Base-by-base conservation (phyloP, 2,888 invertebrate genomes). In the Tetanocera ferruginea region DNA sequence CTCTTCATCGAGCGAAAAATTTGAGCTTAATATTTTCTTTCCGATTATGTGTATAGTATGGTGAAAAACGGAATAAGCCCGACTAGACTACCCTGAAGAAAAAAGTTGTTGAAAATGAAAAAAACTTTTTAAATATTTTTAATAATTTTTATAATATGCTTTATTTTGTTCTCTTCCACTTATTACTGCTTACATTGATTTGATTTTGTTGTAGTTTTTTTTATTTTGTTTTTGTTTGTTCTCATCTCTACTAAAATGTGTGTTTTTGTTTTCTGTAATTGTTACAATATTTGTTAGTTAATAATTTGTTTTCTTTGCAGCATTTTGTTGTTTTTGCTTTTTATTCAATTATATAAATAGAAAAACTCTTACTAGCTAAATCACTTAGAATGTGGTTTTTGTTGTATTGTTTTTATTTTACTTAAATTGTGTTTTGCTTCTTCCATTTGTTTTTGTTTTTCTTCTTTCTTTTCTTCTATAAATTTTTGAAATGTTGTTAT, bases 221-320 rank as follows among this genome's bases (percentile, higher is more conserved):
- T 34, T 19, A 69, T 11, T 23, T 55, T 17, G 34, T 34, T 23
- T n/a, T 57, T 69, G 62, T 72, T 23, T 64, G 43, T 66, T 67
- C 37, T 49, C 37, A 72, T 60, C 57, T 60, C 72, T 72, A 72
- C 75, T 52, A 75, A 75, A 75, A 75, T 64, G 74, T 64, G 66
- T 66, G 31, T 17, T 72, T 51, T 76, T 37, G 6, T 19, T 37
- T 51, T 55, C 17, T 72, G 17, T 66, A 43, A 60, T 71, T 73
- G 8, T 64, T 34, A 71, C 71, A 77, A 64, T 69, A 52, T 76
- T 73, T 78, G 72, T 71, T 70, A 31, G 55, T 77, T 77, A 37
- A 60, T 72, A 51, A 51, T 52, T 62, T 49, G 31, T 75, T 74
- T 49, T 23, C 25, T 52, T 64, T 70, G 37, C 17, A 57, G 37